A percentile compares a stretch with the other conserved stretches of the same genome.
phyloP scores from a whole-genome alignment of 2,113 vertebrate species.

The Pleuronectes platessa region DNA sequence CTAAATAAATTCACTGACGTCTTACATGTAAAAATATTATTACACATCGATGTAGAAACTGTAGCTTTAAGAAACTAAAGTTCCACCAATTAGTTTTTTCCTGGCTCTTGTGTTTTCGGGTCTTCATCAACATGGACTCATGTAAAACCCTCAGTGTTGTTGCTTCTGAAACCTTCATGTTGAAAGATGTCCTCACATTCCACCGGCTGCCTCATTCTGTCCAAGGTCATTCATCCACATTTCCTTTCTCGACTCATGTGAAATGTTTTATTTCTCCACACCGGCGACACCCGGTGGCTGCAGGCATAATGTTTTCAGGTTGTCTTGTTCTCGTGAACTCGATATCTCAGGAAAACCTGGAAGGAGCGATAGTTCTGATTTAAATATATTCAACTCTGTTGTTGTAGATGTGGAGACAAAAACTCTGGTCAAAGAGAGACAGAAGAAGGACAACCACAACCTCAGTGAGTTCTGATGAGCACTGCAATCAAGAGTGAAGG shows the following conservation, averaged over 20 bases:
- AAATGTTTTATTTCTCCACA: not conserved
- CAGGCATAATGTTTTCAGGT: too few relatives aligned
- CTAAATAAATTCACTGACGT: not conserved
- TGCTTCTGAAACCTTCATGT: too few relatives aligned
- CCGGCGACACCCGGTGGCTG: too few relatives aligned
- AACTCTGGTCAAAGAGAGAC: slow-evolving; percentile 88
- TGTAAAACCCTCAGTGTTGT: too few relatives aligned
- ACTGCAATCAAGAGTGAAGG: not conserved
- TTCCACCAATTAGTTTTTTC: too few relatives aligned
- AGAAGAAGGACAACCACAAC: slow-evolving; percentile 95
- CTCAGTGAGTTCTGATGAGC: slow-evolving; percentile 83
- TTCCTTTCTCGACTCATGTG: not conserved
- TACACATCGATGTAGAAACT: too few relatives aligned
- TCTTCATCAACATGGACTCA: too few relatives aligned
- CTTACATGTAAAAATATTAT: not conserved
- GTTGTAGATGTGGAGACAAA: slow-evolving; percentile 85
- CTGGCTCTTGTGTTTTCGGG: too few relatives aligned
- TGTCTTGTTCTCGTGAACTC: too few relatives aligned
- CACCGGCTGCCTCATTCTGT: not conserved
- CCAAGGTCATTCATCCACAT: not conserved
- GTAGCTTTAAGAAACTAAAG: too few relatives aligned
- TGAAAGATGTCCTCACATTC: not conserved
- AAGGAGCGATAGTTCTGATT: too few relatives aligned
- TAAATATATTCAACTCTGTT: not conserved
- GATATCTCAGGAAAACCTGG: too few relatives aligned